Evolutionary conservation across 2,888 invertebrate species (phyloP), one percentile per base, ranked within the genome.

Genomic region (Mechanitis messenoides): DNA sequence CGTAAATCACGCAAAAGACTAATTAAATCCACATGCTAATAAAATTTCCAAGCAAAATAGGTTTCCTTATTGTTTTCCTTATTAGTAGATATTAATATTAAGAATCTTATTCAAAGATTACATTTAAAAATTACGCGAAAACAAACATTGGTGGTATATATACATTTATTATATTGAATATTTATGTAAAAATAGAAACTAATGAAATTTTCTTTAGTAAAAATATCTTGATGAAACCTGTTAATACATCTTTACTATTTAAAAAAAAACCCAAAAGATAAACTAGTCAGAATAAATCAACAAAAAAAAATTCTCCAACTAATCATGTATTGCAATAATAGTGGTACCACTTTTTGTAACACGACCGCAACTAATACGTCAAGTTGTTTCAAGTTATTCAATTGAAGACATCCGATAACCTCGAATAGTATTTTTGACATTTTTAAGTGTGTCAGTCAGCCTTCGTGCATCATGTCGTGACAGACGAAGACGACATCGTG

Each of bases 401-500:
- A 58, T 56, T 56, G 79, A 79, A 79, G 81, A 84, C 83, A 72
- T 59, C 64, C 65, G 84, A 85, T 88, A 87, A 80, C 80, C 79
- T 77, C 76, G 71, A 76, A 78, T 76, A 73, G 77, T 81, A 79
- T 80, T 84, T 85, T 83, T 87, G 89, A 85, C 89, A 88, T 90
- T 89, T 85, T 87, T 87, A 89, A 88, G 87, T 88, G 75, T 90
- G 90, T 90, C 90, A 90, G 77, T 88, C 87, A 82, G 79, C 69
- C 70, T 72, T 72, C 79, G 74, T 76, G 82, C 76, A 76, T 72
- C 79, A 77, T 76, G 84, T 89, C 89, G 89, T 90, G 90, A 88
- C 84, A 79, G 79, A 80, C 80, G 76, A 87, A 87, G 90, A 89
- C 84, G 85, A 87, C 81, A 82, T 90, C 90, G 90, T 90, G 90